Percentiles rank a stretch among this genome's conserved stretches.
Evolutionary conservation across 2,888 invertebrate species (phyloP).

Genomic region (Chymomyza amoena): DNA sequence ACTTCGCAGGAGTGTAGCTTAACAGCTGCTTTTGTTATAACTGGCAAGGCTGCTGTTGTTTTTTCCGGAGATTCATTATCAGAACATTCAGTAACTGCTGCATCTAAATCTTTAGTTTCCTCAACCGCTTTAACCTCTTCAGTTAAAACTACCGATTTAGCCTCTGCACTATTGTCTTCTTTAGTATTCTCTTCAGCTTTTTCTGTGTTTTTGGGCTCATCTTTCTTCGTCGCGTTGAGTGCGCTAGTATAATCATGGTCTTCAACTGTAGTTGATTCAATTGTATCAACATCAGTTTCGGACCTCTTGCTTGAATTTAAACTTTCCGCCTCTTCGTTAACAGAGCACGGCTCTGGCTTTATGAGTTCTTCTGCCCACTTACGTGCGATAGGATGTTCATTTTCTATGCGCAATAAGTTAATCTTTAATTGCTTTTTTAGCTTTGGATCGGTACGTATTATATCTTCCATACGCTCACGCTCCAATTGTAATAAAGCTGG

Average conservation of each 20-base stretch:
- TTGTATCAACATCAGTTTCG: not conserved
- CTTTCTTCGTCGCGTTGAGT: not conserved
- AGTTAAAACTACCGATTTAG: not conserved
- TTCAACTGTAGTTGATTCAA: not conserved
- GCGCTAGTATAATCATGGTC: not conserved
- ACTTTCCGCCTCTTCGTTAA: not conserved
- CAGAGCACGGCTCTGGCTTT: not conserved
- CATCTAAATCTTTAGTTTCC: constrained; percentile 9
- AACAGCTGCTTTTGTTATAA: not conserved
- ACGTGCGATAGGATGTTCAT: constrained; percentile 67
- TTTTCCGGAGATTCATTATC: not conserved
- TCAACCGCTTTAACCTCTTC: not conserved
- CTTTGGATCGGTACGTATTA: constrained; percentile 74
- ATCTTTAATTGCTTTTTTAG: constrained; percentile 73
- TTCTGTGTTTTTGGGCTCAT: constrained; percentile 1
- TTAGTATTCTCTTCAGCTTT: not conserved
- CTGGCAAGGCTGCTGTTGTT: too few species aligned
- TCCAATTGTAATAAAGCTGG: constrained; percentile 76
- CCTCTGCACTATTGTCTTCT: constrained; percentile 1
- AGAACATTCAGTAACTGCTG: not conserved
- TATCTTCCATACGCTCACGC: constrained; percentile 72
- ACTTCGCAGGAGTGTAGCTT: not conserved
- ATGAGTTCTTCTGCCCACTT: constrained; percentile 48
- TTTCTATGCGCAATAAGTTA: constrained; percentile 68
- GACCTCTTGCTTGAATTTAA: not conserved